A percentile compares a stretch with the other conserved stretches of the same genome.
Evolutionary conservation across 2,797 vertebrate genomes (phyloP).

Genomic region (Urophycis tenuis): DNA sequence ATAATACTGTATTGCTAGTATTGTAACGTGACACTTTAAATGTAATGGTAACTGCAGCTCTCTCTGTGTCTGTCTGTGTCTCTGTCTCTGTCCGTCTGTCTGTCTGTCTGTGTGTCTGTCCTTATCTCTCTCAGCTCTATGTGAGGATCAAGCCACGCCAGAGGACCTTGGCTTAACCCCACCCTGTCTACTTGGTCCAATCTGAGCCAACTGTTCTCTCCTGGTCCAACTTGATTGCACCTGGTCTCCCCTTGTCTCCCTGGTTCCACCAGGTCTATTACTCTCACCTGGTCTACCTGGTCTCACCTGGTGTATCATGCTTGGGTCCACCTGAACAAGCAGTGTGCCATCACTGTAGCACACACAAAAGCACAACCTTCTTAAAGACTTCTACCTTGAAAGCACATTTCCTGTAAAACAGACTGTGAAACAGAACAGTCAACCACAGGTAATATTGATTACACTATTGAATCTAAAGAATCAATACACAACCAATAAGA

Average conservation of each 20-base stretch:
- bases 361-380: background rate
- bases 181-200: background rate
- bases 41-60: too few relatives aligned
- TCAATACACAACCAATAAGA: too few relatives aligned
- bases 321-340: background rate
- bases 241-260: background rate
- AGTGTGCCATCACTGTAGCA: background rate
- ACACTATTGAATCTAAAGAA: too few relatives aligned
- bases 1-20: too few relatives aligned
- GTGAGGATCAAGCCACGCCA: background rate
- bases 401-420: background rate
- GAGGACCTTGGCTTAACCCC: slow-evolving; percentile 1
- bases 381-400: background rate
- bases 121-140: background rate
- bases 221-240: background rate
- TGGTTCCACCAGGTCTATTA: too few relatives aligned
- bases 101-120: background rate
- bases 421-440: background rate
- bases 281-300: background rate
- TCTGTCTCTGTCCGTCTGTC: background rate
- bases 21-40: too few relatives aligned
- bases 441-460: too few relatives aligned
- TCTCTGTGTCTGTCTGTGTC: background rate
- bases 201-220: background rate
- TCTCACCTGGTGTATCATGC: background rate